These are phyloP conservation scores for Oryzias javanicus DNA, from an alignment of 2,113 vertebrate species.

Conservation along the genomic window DNA sequence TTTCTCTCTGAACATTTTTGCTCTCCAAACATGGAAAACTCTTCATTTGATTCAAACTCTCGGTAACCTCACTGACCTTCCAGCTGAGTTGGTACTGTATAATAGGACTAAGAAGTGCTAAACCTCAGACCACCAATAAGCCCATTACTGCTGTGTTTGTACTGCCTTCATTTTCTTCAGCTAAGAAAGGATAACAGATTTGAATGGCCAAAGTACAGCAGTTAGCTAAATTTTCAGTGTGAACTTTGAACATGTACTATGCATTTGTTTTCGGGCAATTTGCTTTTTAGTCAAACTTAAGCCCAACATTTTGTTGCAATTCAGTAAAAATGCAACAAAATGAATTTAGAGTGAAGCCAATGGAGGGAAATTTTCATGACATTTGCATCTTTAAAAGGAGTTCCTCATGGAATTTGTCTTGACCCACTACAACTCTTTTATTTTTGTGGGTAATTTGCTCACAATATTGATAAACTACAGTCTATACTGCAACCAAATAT, in stretches of 20 bases:
- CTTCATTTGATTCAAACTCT: constrained; percentile 7
- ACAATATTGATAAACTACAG: no score
- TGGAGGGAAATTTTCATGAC: no score
- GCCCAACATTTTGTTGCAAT: background rate
- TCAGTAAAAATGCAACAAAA: no score
- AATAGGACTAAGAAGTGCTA: constrained; percentile 37
- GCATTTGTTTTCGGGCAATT: background rate
- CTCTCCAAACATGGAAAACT: background rate
- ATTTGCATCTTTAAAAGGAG: no score
- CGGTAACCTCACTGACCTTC: background rate
- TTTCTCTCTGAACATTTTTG: background rate
- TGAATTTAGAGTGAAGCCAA: no score
- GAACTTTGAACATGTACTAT: constrained; percentile 1
- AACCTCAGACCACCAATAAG: constrained; percentile 46
- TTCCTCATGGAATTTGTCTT: no score
- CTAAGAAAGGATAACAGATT: constrained; percentile 36
- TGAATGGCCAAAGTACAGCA: constrained; percentile 32
- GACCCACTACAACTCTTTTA: no score
- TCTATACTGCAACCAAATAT: no score
- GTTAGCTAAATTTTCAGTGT: constrained; percentile 6
- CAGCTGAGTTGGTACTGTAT: constrained; percentile 18
- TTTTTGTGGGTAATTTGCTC: no score
- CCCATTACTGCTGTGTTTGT: constrained; percentile 34
- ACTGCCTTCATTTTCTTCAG: constrained; percentile 32
- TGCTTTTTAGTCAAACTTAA: background rate